A percentile compares a stretch with the other conserved stretches of the same genome.
Conservation (phyloP, 2,797 vertebrate genomes). For the Onychomys torridus region DNA sequence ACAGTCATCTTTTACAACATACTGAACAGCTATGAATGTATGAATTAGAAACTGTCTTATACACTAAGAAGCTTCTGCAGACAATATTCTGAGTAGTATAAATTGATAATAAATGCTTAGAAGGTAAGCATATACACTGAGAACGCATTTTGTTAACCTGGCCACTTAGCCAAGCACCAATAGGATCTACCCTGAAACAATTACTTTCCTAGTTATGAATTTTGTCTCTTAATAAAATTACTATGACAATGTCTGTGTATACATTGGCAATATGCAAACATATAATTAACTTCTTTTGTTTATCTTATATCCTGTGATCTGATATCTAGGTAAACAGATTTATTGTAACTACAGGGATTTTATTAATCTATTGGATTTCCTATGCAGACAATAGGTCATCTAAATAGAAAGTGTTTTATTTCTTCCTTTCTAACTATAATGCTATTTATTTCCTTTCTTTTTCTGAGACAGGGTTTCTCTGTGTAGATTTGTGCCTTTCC, state of each 20-base stretch:
- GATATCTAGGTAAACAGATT: not conserved
- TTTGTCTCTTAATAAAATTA: not conserved
- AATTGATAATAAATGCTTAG: not conserved
- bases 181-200: not conserved
- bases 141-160: not conserved
- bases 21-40: not conserved
- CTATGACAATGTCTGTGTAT: too few relatives aligned
- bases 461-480: too few relatives aligned
- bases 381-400: not conserved
- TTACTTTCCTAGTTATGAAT: not conserved
- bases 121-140: not conserved
- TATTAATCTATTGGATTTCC: too few relatives aligned
- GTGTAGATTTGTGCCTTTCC: too few relatives aligned
- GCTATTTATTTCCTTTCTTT: too few relatives aligned
- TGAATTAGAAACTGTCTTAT: not conserved
- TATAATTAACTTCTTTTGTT: not conserved
- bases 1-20: not conserved
- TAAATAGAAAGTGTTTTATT: not conserved
- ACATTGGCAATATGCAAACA: too few relatives aligned
- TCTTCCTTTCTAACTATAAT: not conserved
- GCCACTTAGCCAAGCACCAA: not conserved
- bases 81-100: not conserved
- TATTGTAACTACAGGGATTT: not conserved
- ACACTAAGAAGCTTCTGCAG: not conserved
- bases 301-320: not conserved